Conservation (phyloP, 1,140 invertebrate species). For the Maniola jurtina region DNA sequence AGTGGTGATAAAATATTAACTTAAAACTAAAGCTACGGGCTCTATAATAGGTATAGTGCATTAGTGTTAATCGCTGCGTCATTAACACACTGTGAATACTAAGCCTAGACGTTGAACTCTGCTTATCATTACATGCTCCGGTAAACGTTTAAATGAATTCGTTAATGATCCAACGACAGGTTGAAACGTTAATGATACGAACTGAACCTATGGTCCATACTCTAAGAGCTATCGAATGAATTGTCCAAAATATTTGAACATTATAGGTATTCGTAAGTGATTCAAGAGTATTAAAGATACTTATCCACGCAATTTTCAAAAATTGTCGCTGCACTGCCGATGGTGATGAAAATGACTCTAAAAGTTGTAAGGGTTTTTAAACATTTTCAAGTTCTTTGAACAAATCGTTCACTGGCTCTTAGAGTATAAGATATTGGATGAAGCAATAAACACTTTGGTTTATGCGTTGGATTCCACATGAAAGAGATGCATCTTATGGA, state of each 20-base stretch:
- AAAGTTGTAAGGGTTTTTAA: too few species aligned
- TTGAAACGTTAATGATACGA: constrained; percentile 32
- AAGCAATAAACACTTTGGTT: not conserved
- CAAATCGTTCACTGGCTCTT: not conserved
- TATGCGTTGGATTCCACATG: not conserved
- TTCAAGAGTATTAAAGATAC: too few species aligned
- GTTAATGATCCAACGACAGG: constrained; percentile 34
- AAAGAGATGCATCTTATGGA: not conserved
- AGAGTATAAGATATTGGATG: not conserved
- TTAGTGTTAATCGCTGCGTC: too few species aligned
- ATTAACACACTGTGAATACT: not conserved
- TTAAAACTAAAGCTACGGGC: too few species aligned
- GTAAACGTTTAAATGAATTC: constrained; percentile 26
- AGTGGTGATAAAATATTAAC: too few species aligned
- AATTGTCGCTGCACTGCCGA: too few species aligned
- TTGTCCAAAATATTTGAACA: too few species aligned
- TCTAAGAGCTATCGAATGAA: not conserved
- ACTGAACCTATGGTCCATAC: not conserved
- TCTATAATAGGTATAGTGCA: too few species aligned
- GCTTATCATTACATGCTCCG: constrained; percentile 11
- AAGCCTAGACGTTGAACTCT: constrained; percentile 4
- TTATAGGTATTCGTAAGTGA: too few species aligned
- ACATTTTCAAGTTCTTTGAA: too few species aligned
- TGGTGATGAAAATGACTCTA: too few species aligned
- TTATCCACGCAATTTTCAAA: too few species aligned